A percentile compares a stretch with the other conserved stretches of the same genome.
Evolutionary conservation across 2,888 invertebrate species (phyloP).

Genomic region (Alloplasta piceator): DNA sequence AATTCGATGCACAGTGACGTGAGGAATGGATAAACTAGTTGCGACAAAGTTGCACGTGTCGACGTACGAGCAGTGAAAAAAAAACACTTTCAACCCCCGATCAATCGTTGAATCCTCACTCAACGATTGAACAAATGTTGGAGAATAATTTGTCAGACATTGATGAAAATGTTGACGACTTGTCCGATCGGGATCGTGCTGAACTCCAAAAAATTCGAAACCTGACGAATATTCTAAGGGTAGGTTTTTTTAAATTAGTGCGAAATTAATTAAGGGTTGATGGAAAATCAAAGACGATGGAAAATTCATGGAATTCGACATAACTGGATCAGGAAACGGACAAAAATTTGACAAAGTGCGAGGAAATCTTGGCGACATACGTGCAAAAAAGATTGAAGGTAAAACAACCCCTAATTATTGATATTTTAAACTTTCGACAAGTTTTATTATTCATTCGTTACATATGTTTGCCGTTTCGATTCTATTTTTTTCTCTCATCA

Average conservation of each 20-base stretch:
- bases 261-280: background rate
- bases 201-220: slow-evolving; percentile 72
- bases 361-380: slow-evolving; percentile 75
- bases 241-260: slow-evolving; percentile 53
- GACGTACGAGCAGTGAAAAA: slow-evolving; percentile 3
- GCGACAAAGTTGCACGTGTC: slow-evolving; percentile 28
- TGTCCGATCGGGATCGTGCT: slow-evolving; percentile 62
- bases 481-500: background rate
- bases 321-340: slow-evolving; percentile 69
- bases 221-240: slow-evolving; percentile 73
- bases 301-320: background rate
- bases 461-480: slow-evolving; percentile 18
- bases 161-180: slow-evolving; percentile 36
- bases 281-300: background rate
- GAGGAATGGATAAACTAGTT: background rate
- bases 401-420: slow-evolving; percentile 47
- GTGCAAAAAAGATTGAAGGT: slow-evolving; percentile 74
- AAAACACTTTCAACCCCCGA: background rate
- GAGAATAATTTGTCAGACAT: slow-evolving; percentile 32
- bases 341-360: slow-evolving; percentile 76
- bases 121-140: slow-evolving; percentile 49
- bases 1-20: slow-evolving; percentile 8
- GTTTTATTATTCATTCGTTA: slow-evolving; percentile 36
- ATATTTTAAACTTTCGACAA: slow-evolving; percentile 3
- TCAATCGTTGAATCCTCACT: background rate